A percentile compares a stretch with the other conserved stretches of the same genome.
Evolutionary conservation across 2,888 invertebrate species (phyloP).

Genomic region (Mechanitis messenoides): DNA sequence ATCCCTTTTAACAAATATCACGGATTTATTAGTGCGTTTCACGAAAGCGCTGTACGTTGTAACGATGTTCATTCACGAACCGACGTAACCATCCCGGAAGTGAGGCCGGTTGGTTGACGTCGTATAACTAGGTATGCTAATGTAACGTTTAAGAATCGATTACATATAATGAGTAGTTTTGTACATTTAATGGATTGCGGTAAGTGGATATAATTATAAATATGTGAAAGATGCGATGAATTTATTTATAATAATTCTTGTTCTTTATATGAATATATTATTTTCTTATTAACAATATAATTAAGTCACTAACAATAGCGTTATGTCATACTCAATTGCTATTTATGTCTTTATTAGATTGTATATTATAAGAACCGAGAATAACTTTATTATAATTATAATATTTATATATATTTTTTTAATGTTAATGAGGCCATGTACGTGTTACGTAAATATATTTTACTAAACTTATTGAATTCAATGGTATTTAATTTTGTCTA

Average conservation of each 20-base stretch:
- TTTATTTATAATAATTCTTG: background rate
- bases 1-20: constrained; percentile 28
- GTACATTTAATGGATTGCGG: constrained; percentile 3
- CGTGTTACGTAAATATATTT: too few relatives aligned
- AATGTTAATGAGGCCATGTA: too few relatives aligned
- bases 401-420: too few relatives aligned
- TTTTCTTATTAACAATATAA: too few relatives aligned
- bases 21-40: constrained; percentile 40
- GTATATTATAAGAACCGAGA: too few relatives aligned
- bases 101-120: constrained; percentile 69
- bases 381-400: too few relatives aligned
- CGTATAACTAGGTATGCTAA: constrained; percentile 62
- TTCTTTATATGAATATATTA: background rate
- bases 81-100: constrained; percentile 71
- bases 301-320: background rate
- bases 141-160: constrained; percentile 52
- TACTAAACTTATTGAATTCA: too few relatives aligned
- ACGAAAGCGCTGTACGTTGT: constrained; percentile 44
- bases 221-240: too few relatives aligned
- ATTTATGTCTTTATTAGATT: too few relatives aligned
- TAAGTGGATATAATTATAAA: too few relatives aligned
- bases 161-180: constrained; percentile 18
- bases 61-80: constrained; percentile 65
- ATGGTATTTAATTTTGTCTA: too few relatives aligned
- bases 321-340: too few relatives aligned